Conservation (phyloP, 1,140 invertebrate genomes). For the Lasioglossum baleicum region DNA sequence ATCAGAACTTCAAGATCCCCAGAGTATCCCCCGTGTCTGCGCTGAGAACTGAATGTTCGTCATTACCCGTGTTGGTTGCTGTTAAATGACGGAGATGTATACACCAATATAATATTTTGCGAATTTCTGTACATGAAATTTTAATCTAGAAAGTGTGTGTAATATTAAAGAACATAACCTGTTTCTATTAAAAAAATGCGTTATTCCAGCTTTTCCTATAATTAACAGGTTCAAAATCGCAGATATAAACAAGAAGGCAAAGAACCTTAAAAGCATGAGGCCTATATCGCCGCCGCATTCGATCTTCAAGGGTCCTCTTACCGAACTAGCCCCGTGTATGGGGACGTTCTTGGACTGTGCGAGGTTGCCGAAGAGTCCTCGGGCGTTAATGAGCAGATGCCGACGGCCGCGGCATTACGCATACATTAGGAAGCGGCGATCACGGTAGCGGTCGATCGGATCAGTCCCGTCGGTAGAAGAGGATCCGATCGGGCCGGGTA, state of each 20-base stretch:
- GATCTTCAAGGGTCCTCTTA: slow-evolving; percentile 18
- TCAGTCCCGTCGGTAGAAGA: background rate
- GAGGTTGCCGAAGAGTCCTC: background rate
- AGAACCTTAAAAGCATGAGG: slow-evolving; percentile 69
- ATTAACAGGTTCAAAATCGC: no score
- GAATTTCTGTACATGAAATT: no score
- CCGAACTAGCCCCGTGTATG: slow-evolving; percentile 32
- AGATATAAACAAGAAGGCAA: slow-evolving; percentile 7
- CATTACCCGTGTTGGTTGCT: background rate
- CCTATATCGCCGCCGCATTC: slow-evolving; percentile 66
- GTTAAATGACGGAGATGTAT: background rate
- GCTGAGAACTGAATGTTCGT: background rate
- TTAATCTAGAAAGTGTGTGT: no score
- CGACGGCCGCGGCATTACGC: slow-evolving; percentile 73
- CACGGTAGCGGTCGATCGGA: slow-evolving; percentile 69
- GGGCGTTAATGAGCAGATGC: slow-evolving; percentile 77
- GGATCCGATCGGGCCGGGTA: slow-evolving; percentile 9
- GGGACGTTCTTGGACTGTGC: slow-evolving; percentile 23
- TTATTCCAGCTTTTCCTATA: no score
- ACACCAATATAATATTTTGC: no score
- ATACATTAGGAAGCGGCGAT: slow-evolving; percentile 77
- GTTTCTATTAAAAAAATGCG: no score
- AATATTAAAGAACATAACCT: no score
- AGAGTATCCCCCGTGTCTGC: background rate
- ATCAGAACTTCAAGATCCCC: slow-evolving; percentile 41